Evolutionary conservation across 2,888 invertebrate genomes (phyloP), one percentile per base, ranked within the genome.

Genomic region (Caenorhabditis sulstoni): DNA sequence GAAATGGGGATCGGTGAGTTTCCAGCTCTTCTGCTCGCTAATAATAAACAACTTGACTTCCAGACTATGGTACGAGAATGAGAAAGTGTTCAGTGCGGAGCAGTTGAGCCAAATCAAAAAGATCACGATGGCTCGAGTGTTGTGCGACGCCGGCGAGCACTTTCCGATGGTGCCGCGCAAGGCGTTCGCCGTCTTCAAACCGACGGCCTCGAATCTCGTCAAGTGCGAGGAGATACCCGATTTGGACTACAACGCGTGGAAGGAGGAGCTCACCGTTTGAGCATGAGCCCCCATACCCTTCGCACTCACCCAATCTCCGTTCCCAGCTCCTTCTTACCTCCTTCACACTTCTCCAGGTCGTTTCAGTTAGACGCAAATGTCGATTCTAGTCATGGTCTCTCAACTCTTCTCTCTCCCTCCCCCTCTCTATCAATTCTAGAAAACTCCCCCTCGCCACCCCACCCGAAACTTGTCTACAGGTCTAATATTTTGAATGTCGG

Each of bases 51-150:
- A 29, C 29, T 11, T 11, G 44, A 14, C 18, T 65, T 66, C 37
- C 55, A 93, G 97, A 84, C 95, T 98, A 90, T 99, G 95, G 94
- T 97, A 96, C 90, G 97, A 98, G 92, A 96, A 94, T 90, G 94
- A 95, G 0, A 93, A 94, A 0, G 93, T 94, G 0, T 97, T 98
- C 90, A 93, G 93, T 59, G 93, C 94, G 0, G 95, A 95, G 65
- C 98, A 99, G 91, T 91, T 98, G 7, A 92, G 93, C 1, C 94
- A 98, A 91, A 94, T 99, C 62, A 78, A 85, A 50, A 94, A 95
- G 90, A 93, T 94, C 0, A 94, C 94, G 95, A 97, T 90, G 96
- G 78, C 86, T 0, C 64, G 86, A 50, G 81, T 86, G 39, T 76
- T 86, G 9, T 86, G 86, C 57, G 81, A 82, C 41, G 84, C 85